Base-by-base conservation (phyloP, 2,797 vertebrate genomes). In the Sebastes baramenuke region DNA sequence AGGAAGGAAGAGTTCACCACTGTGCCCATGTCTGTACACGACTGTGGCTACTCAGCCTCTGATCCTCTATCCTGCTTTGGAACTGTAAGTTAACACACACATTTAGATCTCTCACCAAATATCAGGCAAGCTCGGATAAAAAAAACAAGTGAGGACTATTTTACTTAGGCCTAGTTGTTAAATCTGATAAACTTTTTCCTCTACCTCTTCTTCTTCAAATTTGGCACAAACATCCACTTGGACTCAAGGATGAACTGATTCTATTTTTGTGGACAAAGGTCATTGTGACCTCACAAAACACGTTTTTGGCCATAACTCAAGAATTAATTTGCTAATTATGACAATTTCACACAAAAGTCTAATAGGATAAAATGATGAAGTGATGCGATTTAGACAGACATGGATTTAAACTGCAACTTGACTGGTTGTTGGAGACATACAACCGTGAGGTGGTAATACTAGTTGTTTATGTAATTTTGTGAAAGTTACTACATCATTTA, bases 51-150 rank as follows among this genome's bases (percentile, higher is more conserved):
- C 89, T 97, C 97, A 0, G 93, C 95, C 52, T 95, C 95, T 0
- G 95, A 97, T 10, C 95, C 96, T 11, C 89, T 97, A 3, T 88
- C 95, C 80, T 96, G 95, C 91, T 97, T 96, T 29, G 96, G 95
- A 86, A 96, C 95, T 83, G 97, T 97, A 87, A 58, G 88, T 88
- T 20, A 36, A 67, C 8, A 10, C 27, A 20, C 12, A 8, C 6
- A 30, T 65, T 20, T 25, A 49, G 4, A 64, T 32, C 4, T 52
- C 49, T 52, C 49, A 0, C 42, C 42, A 46, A 70, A 52, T n/a
- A 20, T 75, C 4, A 46, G n/a, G 8, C 8, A 27, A 65, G 22
- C 3, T 6, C 10, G 5, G 16, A 42, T 16, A 61, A 46, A 22
- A n/a, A 22, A 54, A 32, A 55, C 22, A 55, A 55, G 52, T n/a